Evolutionary conservation across 92 coral and sea anemone genomes (phyloP), one percentile per base, ranked within the genome.

Genomic region (Palythoa grandiflora): DNA sequence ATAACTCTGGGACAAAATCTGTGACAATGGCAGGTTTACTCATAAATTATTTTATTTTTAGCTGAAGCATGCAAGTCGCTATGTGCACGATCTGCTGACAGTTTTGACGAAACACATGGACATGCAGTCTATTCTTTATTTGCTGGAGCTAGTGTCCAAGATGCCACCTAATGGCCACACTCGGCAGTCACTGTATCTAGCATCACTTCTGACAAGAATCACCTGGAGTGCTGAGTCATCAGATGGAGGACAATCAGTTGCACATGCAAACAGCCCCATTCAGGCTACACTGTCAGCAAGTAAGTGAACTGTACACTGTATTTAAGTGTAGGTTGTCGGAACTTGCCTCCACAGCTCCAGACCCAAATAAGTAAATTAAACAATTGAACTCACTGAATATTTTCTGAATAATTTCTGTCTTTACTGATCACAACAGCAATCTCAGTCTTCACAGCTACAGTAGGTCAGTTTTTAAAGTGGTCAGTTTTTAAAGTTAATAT

Each of bases 51-150:
- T 37, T 8, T 1, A 79, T 50, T 35, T 61, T 39, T 50, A 97
- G 99, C 94, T 97, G 63, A 97, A 97, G 83, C 99, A 97, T 89
- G 99, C 98, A 10, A 97, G 99, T 66, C 99, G 99, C 47, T 95
- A 97, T 80, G 99, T 97, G 15, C 99, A 97, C 75, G 99, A 97
- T 85, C 80, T 97, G 84, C 81, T 97, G 38, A 97, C 99, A 39
- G 98, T 93, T 59, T 89, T 97, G n/a, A 94, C 99, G 60, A 97
- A 97, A 85, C 98, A 95, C 89, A 90, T 97, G 91, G 95, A 94
- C 51, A 95, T 96, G 96, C 92, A 91, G 9, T 93, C 96, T 16
- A 97, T 95, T 8, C 92, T 91, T 52, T 97, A 97, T 87, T 93
- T 97, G 15, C 80, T 97, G 91, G 98, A 92, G 75, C 83, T 94